Evolutionary conservation across 2,113 vertebrate species (phyloP).

Genomic region (Myotis davidii): DNA sequence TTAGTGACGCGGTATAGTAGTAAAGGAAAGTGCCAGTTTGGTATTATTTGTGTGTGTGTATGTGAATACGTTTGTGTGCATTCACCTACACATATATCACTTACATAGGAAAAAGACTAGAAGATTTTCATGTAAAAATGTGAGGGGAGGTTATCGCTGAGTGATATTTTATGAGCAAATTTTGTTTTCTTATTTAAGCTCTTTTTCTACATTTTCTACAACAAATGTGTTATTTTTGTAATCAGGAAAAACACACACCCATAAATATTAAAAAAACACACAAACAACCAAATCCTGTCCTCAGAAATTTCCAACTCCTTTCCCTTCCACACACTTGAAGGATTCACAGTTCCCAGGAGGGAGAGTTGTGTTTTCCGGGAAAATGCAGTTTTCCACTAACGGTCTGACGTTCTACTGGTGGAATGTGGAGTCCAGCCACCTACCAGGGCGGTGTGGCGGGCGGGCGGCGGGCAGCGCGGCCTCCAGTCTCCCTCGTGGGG

Average conservation of each 20-base stretch:
- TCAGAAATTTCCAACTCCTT: neutral
- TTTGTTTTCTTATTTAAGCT: neutral
- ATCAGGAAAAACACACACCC: neutral
- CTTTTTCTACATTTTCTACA: neutral
- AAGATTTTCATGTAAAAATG: neutral
- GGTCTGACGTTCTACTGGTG: neutral
- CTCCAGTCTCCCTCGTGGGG: accelerated
- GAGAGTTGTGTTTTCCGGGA: neutral
- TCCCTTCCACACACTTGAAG: neutral
- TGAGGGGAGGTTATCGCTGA: neutral
- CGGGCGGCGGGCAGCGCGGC: too few relatives aligned
- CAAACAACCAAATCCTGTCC: neutral
- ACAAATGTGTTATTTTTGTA: neutral
- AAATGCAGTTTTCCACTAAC: neutral
- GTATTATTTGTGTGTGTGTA: neutral
- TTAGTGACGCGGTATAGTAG: neutral
- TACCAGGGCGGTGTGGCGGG: neutral
- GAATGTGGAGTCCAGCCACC: neutral
- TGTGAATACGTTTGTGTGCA: neutral
- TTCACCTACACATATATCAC: neutral
- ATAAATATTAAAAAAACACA: neutral
- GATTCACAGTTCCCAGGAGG: neutral
- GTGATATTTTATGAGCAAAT: slow-evolving; percentile 9
- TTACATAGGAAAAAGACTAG: neutral
- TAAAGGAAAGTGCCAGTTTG: neutral